Evolutionary conservation across 2,888 invertebrate genomes (phyloP).

Genomic region (Eristalis pertinax): DNA sequence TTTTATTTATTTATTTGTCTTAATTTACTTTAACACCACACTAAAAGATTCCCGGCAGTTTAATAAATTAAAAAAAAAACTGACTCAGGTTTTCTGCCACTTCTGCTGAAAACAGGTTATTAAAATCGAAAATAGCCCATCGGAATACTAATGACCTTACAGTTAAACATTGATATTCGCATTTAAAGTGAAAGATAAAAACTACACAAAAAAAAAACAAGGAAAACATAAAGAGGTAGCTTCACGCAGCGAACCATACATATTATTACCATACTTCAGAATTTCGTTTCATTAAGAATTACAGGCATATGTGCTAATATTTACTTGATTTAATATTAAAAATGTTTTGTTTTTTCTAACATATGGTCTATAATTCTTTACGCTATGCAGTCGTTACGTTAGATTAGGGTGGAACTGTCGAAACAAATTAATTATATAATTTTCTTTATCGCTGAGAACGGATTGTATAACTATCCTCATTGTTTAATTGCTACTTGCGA

Average conservation of each 20-base stretch:
- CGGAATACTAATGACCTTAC: conserved; percentile 65
- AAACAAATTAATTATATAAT: conserved; percentile 58
- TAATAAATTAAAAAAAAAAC: neutral
- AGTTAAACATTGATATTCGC: conserved; percentile 37
- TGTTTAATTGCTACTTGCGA: neutral
- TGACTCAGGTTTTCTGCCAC: neutral
- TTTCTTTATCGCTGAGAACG: conserved; percentile 18
- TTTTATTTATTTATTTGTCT: conserved; percentile 11
- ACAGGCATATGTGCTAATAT: conserved; percentile 59
- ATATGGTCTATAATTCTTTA: conserved; percentile 50
- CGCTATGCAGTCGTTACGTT: conserved; percentile 15
- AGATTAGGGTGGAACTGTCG: conserved; percentile 48
- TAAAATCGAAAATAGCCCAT: conserved; percentile 46
- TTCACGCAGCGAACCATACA: conserved; percentile 18
- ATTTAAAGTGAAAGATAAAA: neutral
- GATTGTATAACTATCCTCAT: conserved; percentile 23
- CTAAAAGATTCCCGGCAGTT: neutral
- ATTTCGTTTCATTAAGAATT: conserved; percentile 47
- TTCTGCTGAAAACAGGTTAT: conserved; percentile 61
- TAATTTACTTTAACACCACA: neutral
- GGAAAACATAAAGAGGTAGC: neutral
- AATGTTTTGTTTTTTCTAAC: conserved; percentile 22
- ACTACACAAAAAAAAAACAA: neutral
- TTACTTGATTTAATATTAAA: conserved; percentile 52
- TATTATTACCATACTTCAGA: conserved; percentile 36